Base-by-base conservation (phyloP, 2,113 vertebrate species). In the Pterocles gutturalis region DNA sequence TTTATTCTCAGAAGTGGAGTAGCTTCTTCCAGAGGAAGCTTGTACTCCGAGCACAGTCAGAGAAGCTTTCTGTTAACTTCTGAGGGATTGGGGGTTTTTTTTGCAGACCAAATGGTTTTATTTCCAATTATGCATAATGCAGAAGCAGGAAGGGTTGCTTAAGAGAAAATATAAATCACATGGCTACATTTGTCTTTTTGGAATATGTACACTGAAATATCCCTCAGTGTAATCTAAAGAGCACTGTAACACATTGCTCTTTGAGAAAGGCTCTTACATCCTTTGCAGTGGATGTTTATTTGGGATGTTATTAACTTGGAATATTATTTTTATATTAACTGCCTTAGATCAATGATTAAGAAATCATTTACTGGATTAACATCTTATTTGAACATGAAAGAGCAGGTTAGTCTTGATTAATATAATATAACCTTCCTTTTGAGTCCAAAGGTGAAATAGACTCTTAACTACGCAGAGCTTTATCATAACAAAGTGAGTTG, bases 1-100 rank as follows among this genome's bases (percentile, higher is more conserved):
- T 90, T 90, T 71, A 41, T 55, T 72, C 45, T 92, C 78, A 67
- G 67, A 90, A 90, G 36, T 1, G 0, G 10, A 70, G 28, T 24
- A 26, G 38, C 29, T 84, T 75, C 69, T 87, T 92, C 55, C 33
- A 92, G 36, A 64, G 83, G 34, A 93, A 94, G 61, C 16, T 26
- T 78, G 46, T n/a, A 34, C 0, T 5, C 26, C 46, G 36, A 70
- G 33, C 8, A 4, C 24, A 29, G 33, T 34, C 43, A 34, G 36
- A 93, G 49, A 49, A 80, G 34, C 51, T 17, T 77, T 83, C 46
- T 89, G 54, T 46, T 83, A 77, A 43, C 19, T 88, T 86, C 65
- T 48, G 65, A 84, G 34, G 33, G 20, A 71, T 87, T 51, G 11
- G 18, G 18, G 6, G 1, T 80, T 41, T 62, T 83, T 54, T 55